phyloP scores from a whole-genome alignment of 2,888 invertebrate species.

The Panzeria rudis region DNA sequence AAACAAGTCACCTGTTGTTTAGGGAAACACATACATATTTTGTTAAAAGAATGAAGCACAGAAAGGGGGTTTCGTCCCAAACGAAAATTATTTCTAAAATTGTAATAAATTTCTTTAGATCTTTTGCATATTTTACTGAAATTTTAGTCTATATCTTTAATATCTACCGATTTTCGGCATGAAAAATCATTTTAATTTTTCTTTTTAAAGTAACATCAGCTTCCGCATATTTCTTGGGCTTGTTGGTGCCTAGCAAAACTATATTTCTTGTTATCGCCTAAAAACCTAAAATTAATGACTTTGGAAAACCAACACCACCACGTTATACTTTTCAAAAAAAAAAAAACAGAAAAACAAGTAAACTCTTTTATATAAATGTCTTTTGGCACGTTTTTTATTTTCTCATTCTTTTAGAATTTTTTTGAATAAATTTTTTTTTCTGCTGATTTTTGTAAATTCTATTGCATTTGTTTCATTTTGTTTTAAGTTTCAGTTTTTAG shows the following conservation, averaged over 20 bases:
- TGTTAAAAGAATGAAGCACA: neutral
- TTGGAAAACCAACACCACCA: slow-evolving; percentile 37
- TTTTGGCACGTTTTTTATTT: slow-evolving; percentile 63
- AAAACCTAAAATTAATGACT: slow-evolving; percentile 68
- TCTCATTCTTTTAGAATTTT: slow-evolving; percentile 1
- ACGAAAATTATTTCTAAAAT: neutral
- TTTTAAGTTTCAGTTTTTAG: slow-evolving; percentile 17
- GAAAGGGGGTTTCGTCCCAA: neutral
- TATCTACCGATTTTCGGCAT: neutral
- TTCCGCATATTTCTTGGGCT: slow-evolving; percentile 45
- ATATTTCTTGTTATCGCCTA: slow-evolving; percentile 71
- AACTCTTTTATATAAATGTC: slow-evolving; percentile 45
- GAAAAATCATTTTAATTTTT: slow-evolving; percentile 9
- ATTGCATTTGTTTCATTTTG: slow-evolving; percentile 27
- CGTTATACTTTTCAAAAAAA: neutral
- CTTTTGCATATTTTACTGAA: neutral
- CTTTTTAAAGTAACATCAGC: slow-evolving; percentile 8
- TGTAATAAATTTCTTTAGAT: neutral
- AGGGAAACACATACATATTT: neutral
- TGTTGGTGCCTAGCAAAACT: slow-evolving; percentile 9
- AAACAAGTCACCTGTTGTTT: slow-evolving; percentile 59
- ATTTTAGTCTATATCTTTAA: neutral
- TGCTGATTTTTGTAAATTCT: slow-evolving; percentile 17
- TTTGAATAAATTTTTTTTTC: neutral
- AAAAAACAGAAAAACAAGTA: neutral